phyloP scores from a whole-genome alignment of 2,113 vertebrate species.

The Mirza zaza region DNA sequence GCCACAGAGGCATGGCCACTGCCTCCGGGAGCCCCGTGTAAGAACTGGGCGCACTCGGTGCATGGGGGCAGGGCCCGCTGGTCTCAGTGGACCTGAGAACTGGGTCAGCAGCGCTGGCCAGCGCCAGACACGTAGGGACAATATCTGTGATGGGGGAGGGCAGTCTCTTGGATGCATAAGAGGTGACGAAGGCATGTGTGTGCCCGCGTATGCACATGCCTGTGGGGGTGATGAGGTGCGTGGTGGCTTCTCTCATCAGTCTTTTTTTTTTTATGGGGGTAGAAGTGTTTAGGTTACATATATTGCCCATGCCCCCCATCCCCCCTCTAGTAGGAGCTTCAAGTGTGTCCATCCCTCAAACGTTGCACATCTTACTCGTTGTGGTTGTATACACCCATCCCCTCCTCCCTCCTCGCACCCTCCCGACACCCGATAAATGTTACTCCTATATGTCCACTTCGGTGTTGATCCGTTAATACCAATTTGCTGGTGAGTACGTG shows the following conservation, averaged over 20 bases:
- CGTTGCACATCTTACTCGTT: too few relatives aligned
- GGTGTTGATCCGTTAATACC: too few relatives aligned
- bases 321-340: too few relatives aligned
- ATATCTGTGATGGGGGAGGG: neutral
- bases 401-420: too few relatives aligned
- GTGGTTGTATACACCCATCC: too few relatives aligned
- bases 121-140: rapidly evolving
- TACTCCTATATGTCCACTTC: too few relatives aligned
- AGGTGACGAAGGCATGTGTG: neutral
- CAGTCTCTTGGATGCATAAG: rapidly evolving
- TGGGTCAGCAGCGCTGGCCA: rapidly evolving
- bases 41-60: neutral
- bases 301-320: too few relatives aligned
- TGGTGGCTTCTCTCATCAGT: neutral
- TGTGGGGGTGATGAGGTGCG: neutral
- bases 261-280: neutral
- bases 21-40: neutral
- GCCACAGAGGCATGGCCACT: neutral
- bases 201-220: neutral
- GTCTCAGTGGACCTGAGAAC: neutral
- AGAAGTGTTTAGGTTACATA: too few relatives aligned
- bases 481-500: too few relatives aligned
- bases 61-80: neutral
- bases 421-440: too few relatives aligned
- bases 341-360: too few relatives aligned